phyloP scores from a whole-genome alignment of 2,113 vertebrate species.

The Dermatemys mawii region DNA sequence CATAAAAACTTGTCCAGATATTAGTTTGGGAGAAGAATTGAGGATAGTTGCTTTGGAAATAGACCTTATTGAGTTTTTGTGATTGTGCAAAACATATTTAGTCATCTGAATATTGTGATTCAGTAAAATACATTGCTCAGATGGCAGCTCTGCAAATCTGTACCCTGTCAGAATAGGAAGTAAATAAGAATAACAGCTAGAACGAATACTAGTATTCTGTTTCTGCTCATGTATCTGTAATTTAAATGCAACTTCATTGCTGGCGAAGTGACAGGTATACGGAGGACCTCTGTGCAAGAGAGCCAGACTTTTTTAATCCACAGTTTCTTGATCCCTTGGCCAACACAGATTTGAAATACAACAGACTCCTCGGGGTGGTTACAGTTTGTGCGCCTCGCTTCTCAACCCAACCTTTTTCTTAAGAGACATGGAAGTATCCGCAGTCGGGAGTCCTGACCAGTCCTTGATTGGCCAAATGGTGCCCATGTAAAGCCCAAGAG shows the following conservation, averaged over 20 bases:
- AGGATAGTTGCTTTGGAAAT: not conserved
- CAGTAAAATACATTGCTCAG: not conserved
- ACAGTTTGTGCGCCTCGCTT: not conserved
- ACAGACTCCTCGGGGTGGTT: not conserved
- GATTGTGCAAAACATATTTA: not conserved
- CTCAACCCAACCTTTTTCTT: not conserved
- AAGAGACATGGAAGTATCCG: not conserved
- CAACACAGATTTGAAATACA: not conserved
- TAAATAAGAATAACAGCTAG: not conserved
- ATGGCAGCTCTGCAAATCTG: not conserved
- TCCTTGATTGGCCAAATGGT: not conserved
- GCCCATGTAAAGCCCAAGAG: not conserved
- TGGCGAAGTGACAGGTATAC: not conserved
- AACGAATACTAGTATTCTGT: not conserved
- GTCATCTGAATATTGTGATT: not conserved
- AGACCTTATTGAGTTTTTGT: not conserved
- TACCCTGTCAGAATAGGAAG: not conserved
- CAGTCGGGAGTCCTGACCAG: not conserved
- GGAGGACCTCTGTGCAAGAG: not conserved
- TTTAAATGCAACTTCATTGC: not conserved
- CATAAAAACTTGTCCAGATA: not conserved
- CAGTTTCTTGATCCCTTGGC: not conserved
- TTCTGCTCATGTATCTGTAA: not conserved
- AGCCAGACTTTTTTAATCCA: not conserved
- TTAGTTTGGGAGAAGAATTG: not conserved